Evolutionary conservation across 2,797 vertebrate species (phyloP), one percentile per base, ranked within the genome.

Genomic region (Pempheris klunzingeri): DNA sequence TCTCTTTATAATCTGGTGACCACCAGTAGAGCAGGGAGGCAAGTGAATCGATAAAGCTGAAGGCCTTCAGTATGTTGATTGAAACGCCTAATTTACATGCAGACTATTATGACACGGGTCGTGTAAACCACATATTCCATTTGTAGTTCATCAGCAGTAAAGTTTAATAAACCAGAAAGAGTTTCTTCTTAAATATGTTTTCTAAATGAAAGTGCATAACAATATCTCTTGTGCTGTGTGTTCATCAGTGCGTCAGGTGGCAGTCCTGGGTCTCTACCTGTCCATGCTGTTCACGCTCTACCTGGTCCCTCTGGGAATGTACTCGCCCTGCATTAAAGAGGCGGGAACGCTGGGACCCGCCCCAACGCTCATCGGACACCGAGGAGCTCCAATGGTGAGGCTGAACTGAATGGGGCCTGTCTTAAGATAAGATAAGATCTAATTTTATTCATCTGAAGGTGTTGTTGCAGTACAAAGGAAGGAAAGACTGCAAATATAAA

Each of bases 381-480:
- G 97, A 92, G 98, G 98, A 75, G 96, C 96, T 22, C 97, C 98
- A 3, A 97, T 96, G 97, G 97, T 99, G 34, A 80, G 74, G 34
- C 28, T 3, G 11, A 34, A 11, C 46, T 17, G 14, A 57, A n/a
- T n/a, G n/a, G n/a, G n/a, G n/a, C n/a, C n/a, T n/a, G n/a, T n/a
- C n/a, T n/a, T n/a, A n/a, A n/a, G n/a, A n/a, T n/a, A n/a, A n/a
- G n/a, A n/a, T n/a, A n/a, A n/a, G n/a, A n/a, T n/a, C n/a, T n/a
- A n/a, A n/a, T n/a, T n/a, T n/a, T n/a, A n/a, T n/a, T n/a, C n/a
- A n/a, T n/a, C n/a, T n/a, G n/a, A n/a, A n/a, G n/a, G n/a, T n/a
- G n/a, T n/a, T n/a, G 49, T 12, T 24, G 10, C 7, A 24, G 22
- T 11, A 24, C n/a, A 49, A 49, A 49, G n/a, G 12, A 3, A 4